These are phyloP conservation scores for Peromyscus nudipes DNA, from an alignment of 2,797 vertebrate genomes.

Conservation along the genomic window DNA sequence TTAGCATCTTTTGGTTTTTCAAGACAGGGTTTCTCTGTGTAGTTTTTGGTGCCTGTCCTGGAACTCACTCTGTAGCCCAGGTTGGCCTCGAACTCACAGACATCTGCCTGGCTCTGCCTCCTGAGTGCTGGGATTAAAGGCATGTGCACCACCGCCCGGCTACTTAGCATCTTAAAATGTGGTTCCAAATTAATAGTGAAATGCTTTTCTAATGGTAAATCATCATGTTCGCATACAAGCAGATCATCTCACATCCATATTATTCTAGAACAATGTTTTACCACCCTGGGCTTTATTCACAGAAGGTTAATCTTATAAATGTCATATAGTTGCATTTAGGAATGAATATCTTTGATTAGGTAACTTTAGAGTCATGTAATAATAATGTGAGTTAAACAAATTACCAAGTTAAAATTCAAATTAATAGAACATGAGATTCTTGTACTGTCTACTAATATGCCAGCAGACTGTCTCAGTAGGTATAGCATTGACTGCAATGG, in stretches of 20 bases:
- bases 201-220: constrained; percentile 34
- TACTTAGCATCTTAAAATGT: neutral
- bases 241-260: constrained; percentile 3
- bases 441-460: neutral
- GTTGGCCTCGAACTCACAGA: too few relatives aligned
- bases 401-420: neutral
- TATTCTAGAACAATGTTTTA: constrained; percentile 46
- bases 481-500: neutral
- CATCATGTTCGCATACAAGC: neutral
- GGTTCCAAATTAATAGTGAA: neutral
- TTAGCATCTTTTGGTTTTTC: neutral
- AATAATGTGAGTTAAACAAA: constrained; percentile 9
- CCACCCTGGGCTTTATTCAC: constrained; percentile 16
- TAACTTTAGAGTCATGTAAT: neutral
- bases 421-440: constrained; percentile 1
- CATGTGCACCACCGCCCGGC: too few relatives aligned
- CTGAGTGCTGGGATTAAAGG: too few relatives aligned
- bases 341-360: neutral
- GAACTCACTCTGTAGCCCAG: too few relatives aligned
- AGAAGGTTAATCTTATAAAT: neutral
- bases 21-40: too few relatives aligned
- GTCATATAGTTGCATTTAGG: constrained; percentile 19
- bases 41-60: too few relatives aligned
- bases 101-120: too few relatives aligned
- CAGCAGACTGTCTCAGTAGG: neutral